Base-by-base conservation (phyloP, 1,140 invertebrate genomes). In the Pseudoatta argentina region DNA sequence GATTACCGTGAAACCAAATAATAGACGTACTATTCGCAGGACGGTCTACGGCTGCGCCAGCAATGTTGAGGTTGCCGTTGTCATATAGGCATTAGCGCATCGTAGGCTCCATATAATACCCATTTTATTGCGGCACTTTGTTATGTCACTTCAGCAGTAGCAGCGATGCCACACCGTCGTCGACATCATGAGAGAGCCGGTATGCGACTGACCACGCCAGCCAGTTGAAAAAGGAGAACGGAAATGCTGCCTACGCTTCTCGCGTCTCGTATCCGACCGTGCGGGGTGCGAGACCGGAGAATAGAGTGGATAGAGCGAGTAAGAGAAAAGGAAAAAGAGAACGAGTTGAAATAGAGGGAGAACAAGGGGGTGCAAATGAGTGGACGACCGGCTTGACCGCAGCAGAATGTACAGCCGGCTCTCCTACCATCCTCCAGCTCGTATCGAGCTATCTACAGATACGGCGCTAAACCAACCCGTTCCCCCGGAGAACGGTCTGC, bases 321-420 rank as follows among this genome's bases (percentile, higher is more conserved):
- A 30, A 51, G 27, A 27, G 30, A 39, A n/a, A 0, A 27, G 34
- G 39, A 7, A 39, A 51, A 27, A 59, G 55, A 30, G 59, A 59
- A 73, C 55, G 57, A 71, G 82, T 10, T 53, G 53, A n/a, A 59
- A n/a, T 59, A 48, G 53, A 34, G 34, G 85, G 88, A 91, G 91
- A 91, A 91, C 92, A 91, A 88, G 91, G 88, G 92, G 92, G 87
- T 89, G 92, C 86, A 93, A 93, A 93, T 91, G 92, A 93, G 91
- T 91, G 92, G 92, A 92, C 87, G 92, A 92, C 87, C 90, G 91
- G 91, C 87, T 91, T 88, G 90, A 93, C 93, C 89, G 81, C 91
- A 86, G 81, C 81, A 85, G 77, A 92, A 90, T 86, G 87, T 90
- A 88, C 88, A 86, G 82, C 83, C 87, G 76, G 75, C 34, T 71